Evolutionary conservation across 1,140 invertebrate species (phyloP), one percentile per base, ranked within the genome.

Genomic region (Bombus superbus): DNA sequence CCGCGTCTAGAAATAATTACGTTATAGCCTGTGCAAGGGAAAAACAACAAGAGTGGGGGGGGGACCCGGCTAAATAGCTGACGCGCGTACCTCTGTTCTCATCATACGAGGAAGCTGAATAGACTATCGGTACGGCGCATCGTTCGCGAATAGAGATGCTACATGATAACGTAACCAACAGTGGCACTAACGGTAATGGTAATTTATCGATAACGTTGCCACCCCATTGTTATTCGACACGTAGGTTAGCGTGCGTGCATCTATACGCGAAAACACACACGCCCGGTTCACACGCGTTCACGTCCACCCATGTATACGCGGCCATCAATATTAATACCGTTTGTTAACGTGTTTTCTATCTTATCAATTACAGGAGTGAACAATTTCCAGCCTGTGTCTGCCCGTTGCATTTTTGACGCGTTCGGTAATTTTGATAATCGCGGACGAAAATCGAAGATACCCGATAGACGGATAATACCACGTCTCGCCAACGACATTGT

Each of bases 111-210:
- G 69, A 79, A 85, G 76, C 68, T 73, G 80, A 80, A 80, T 85
- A 80, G 83, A 72, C 76, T 80, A 85, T 85, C 77, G n/a, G 76
- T 44, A 35, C 53, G 76, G 77, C 42, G 32, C 76, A 85, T 85
- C 83, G 77, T 85, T 81, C 79, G 83, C 71, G 84, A 81, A 81
- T 85, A 74, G 79, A 81, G 84, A 85, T 85, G 79, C 78, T 28
- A 57, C 79, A n/a, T 62, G 84, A 85, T 85, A 81, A 68, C 84
- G 78, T 85, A 85, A 85, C 84, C 84, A 75, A 47, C 71, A 85
- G 84, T 85, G 79, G 79, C 78, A 85, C 69, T 85, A 85, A 85
- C 84, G 84, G 84, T 81, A 81, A 85, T 81, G 84, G 78, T 85
- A 85, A 85, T 85, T 85, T 85, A 81, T 81, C 78, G 78, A 81